These are phyloP conservation scores for Sebastes matsubarae DNA, from an alignment of 2,797 vertebrate species.

Conservation along the genomic window DNA sequence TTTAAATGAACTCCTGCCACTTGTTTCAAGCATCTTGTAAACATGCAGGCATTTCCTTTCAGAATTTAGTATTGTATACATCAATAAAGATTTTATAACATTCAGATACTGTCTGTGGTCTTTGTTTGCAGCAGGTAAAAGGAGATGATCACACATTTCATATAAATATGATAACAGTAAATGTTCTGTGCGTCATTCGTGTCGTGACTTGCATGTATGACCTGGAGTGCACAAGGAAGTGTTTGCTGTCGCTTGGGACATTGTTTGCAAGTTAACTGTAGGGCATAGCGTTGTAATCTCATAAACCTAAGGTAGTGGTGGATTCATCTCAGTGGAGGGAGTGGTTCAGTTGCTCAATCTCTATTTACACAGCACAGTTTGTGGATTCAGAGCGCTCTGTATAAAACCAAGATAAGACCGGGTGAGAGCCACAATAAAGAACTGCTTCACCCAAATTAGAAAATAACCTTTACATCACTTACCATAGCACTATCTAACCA, in stretches of 20 bases:
- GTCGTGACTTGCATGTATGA: background rate
- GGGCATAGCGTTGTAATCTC: background rate
- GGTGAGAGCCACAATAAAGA: background rate
- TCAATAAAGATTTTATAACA: conserved; percentile 76
- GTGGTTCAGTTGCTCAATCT: background rate
- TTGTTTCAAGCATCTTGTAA: conserved; percentile 44
- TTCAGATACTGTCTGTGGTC: background rate
- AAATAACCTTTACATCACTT: background rate
- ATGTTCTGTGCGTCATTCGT: background rate
- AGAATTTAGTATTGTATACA: conserved; percentile 50
- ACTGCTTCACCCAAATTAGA: background rate
- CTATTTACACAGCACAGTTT: background rate
- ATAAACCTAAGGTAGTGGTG: background rate
- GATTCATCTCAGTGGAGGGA: conserved; percentile 3
- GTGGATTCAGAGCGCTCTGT: background rate
- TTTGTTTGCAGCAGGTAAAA: conserved; percentile 3
- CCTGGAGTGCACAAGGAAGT: background rate
- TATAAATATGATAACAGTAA: background rate
- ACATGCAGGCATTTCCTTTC: conserved; percentile 36
- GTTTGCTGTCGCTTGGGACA: background rate
- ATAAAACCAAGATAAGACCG: background rate
- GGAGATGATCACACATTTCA: background rate
- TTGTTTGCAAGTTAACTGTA: background rate
- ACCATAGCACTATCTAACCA: no score
- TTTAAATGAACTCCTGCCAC: conserved; percentile 31